A percentile compares a stretch with the other conserved stretches of the same genome.
Conservation (phyloP, 2,797 vertebrate species). For the Passerculus sandwichensis region DNA sequence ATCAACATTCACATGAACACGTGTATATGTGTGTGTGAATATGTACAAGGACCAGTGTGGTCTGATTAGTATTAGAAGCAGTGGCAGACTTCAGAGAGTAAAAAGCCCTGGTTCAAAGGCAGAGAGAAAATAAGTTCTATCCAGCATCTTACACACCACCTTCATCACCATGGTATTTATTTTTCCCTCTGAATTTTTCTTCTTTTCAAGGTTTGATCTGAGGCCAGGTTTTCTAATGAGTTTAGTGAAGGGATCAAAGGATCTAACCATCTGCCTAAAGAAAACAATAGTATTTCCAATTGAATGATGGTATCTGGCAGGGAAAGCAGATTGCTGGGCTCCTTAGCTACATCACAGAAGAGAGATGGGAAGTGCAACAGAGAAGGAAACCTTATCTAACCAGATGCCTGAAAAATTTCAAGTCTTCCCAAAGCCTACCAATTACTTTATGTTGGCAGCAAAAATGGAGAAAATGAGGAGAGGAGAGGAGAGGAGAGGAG, state of each 20-base stretch:
- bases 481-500: too few species aligned
- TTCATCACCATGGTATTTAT: not conserved
- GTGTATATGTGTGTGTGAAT: accelerated
- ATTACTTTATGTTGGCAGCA: not conserved
- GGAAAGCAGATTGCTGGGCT: not conserved
- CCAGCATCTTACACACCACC: not conserved
- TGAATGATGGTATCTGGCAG: conserved; percentile 60
- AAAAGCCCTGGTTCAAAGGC: not conserved
- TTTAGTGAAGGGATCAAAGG: conserved; percentile 67
- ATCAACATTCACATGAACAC: accelerated
- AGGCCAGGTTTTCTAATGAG: conserved; percentile 70
- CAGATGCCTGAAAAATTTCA: not conserved
- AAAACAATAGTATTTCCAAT: conserved; percentile 63
- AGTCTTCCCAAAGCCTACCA: not conserved
- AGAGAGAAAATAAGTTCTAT: not conserved
- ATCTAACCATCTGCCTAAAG: conserved; percentile 65
- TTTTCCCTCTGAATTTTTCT: not conserved
- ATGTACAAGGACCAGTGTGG: not conserved
- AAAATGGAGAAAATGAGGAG: too few species aligned
- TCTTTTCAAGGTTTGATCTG: conserved; percentile 55
- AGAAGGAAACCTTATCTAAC: not conserved
- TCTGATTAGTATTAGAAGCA: not conserved
- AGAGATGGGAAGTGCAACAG: not conserved
- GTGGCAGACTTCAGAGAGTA: not conserved
- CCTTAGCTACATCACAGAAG: not conserved